Percentiles rank a stretch among this genome's conserved stretches.
Conservation (phyloP, 2,888 invertebrate genomes). For the Machimus atricapillus region DNA sequence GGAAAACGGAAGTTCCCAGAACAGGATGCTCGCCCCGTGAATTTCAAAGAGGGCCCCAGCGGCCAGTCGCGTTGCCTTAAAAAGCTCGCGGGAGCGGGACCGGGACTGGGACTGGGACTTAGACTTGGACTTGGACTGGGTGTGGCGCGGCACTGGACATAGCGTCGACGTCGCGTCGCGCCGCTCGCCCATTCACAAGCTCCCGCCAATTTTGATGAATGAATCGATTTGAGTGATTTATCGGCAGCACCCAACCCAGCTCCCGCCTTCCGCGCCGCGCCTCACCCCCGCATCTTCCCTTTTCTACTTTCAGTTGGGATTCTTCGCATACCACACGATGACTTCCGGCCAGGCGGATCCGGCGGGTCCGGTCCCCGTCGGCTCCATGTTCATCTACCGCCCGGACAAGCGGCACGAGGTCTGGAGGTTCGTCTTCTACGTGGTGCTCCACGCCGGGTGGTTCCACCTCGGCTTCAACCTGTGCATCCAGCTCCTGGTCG, state of each 20-base stretch:
- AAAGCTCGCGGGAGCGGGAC: background rate
- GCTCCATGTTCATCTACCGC: constrained; percentile 92
- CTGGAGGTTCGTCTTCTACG: constrained; percentile 94
- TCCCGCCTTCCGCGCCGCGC: background rate
- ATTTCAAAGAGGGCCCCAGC: constrained; percentile 37
- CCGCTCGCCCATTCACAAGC: constrained; percentile 19
- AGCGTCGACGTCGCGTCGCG: background rate
- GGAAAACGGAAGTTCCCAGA: constrained; percentile 47
- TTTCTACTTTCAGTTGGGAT: constrained; percentile 76
- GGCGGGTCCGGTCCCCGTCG: constrained; percentile 87
- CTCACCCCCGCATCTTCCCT: background rate
- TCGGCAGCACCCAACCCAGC: background rate
- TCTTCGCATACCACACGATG: constrained; percentile 89
- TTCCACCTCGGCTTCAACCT: constrained; percentile 95
- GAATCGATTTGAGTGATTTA: constrained; percentile 33
- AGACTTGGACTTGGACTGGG: background rate
- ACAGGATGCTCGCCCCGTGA: constrained; percentile 46
- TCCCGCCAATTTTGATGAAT: constrained; percentile 34
- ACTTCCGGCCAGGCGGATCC: constrained; percentile 82
- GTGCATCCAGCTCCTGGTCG: constrained; percentile 90
- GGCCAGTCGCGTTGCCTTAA: constrained; percentile 1
- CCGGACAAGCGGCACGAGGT: constrained; percentile 90
- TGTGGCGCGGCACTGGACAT: background rate
- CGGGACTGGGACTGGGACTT: background rate
- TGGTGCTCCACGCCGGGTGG: constrained; percentile 96